Evolutionary conservation across 2,797 vertebrate species (phyloP).

Genomic region (Falco naumanni): DNA sequence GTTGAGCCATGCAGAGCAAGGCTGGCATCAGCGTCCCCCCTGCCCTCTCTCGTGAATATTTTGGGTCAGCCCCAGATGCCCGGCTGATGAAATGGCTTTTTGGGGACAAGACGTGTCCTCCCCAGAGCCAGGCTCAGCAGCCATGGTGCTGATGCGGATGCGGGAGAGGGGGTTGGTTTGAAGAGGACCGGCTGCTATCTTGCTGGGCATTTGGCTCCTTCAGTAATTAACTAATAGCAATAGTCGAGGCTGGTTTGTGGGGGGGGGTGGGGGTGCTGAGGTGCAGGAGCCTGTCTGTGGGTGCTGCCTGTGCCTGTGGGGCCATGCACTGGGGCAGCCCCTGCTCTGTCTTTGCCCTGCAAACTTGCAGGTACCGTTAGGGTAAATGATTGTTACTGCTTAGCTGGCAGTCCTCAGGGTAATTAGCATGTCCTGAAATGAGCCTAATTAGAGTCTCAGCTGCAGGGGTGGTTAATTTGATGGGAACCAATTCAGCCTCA

Average conservation of each 20-base stretch:
- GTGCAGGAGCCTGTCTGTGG: neutral
- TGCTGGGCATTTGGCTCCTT: neutral
- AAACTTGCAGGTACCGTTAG: neutral
- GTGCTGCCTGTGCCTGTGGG: neutral
- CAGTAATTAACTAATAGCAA: neutral
- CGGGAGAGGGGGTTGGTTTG: accelerated
- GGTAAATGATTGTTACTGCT: neutral
- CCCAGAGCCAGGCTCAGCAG: neutral
- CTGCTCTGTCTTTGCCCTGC: neutral
- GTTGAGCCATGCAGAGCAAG: neutral
- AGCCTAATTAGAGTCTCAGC: neutral
- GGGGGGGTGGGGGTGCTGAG: neutral
- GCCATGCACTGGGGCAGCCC: neutral
- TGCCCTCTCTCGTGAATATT: neutral
- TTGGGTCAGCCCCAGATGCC: neutral
- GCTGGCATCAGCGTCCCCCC: neutral
- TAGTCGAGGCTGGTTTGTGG: neutral
- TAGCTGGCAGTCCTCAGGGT: neutral
- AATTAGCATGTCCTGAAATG: neutral
- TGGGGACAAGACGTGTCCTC: neutral
- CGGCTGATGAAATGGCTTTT: neutral
- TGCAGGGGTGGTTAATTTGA: neutral
- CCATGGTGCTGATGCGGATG: neutral
- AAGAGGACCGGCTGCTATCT: neutral
- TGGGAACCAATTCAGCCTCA: too few species aligned